These are phyloP conservation scores for Loriculus beryllinus DNA, from an alignment of 2,797 vertebrate species.

Conservation along the genomic window DNA sequence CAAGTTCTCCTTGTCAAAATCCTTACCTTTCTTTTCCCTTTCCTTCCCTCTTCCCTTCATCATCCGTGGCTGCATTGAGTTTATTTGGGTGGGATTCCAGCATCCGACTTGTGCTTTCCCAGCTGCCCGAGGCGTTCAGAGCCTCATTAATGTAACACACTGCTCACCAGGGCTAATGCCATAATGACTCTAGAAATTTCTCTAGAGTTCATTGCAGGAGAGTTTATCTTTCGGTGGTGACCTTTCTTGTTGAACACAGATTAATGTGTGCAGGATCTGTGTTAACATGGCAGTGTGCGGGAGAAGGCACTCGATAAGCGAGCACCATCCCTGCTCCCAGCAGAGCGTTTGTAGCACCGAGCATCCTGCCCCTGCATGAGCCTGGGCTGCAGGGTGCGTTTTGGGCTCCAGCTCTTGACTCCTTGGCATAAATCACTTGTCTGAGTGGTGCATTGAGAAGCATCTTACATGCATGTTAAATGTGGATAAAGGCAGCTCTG, in stretches of 20 bases:
- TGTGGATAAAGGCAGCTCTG: not conserved
- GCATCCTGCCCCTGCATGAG: not conserved
- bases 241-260: slow-evolving; percentile 6
- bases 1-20: not conserved
- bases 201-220: slow-evolving; percentile 12
- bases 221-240: slow-evolving; percentile 45
- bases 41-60: not conserved
- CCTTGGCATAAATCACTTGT: not conserved
- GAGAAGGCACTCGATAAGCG: not conserved
- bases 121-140: not conserved
- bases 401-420: not conserved
- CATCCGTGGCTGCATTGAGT: fast-evolving
- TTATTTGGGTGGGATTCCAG: not conserved
- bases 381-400: not conserved
- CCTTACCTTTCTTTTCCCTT: not conserved
- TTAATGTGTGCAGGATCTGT: not conserved
- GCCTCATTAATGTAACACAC: not conserved
- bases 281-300: slow-evolving; percentile 8
- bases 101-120: not conserved
- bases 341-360: not conserved
- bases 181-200: slow-evolving; percentile 21
- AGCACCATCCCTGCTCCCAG: not conserved
- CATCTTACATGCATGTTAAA: fast-evolving
- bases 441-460: not conserved
- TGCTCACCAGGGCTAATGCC: not conserved